Conservation (phyloP, 2,888 invertebrate species). For the Tiliacea citrago region DNA sequence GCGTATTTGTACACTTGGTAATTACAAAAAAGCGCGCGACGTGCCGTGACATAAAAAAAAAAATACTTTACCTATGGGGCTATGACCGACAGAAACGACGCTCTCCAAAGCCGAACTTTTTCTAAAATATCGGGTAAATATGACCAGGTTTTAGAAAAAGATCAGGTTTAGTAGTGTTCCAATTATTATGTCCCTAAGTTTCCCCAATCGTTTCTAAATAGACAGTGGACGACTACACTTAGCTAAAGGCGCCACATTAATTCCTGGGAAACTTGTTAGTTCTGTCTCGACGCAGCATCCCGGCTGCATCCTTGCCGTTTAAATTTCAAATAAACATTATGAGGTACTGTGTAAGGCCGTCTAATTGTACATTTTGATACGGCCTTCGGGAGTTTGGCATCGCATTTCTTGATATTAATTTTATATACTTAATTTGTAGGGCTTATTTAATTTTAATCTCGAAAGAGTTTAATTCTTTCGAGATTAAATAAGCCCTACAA, state of each 20-base stretch:
- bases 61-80: neutral
- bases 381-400: neutral
- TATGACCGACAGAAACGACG: neutral
- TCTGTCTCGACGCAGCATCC: constrained; percentile 69
- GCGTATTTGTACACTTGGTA: too few species aligned
- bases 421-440: neutral
- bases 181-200: neutral
- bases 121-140: too few species aligned
- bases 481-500: neutral
- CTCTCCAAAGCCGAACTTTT: neutral
- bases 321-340: constrained; percentile 71
- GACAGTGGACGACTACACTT: constrained; percentile 61
- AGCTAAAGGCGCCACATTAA: constrained; percentile 67
- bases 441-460: neutral
- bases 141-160: too few species aligned
- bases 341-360: constrained; percentile 52
- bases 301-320: constrained; percentile 66
- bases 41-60: too few species aligned
- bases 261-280: constrained; percentile 75
- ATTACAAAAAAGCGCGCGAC: too few species aligned
- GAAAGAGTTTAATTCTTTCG: neutral
- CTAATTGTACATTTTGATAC: constrained; percentile 33
- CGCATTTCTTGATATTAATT: neutral
- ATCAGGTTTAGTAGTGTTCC: too few species aligned
- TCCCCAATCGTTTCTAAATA: constrained; percentile 19